Percentiles rank a stretch among this genome's conserved stretches.
phyloP scores from a whole-genome alignment of 2,113 vertebrate genomes.

The Hypanus sabinus region DNA sequence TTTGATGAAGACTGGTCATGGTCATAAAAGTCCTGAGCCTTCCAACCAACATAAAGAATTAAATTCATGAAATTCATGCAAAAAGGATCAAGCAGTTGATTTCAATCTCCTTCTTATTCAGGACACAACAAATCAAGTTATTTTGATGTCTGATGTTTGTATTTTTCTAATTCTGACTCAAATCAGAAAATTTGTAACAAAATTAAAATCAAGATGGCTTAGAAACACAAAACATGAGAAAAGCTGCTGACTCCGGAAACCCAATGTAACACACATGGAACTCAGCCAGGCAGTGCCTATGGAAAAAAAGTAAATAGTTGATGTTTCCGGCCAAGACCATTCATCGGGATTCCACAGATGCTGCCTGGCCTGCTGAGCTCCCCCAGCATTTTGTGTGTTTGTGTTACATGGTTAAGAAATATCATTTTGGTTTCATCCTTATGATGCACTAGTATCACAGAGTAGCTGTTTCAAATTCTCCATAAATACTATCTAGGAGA shows the following conservation, averaged over 20 bases:
- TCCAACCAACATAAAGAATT: not conserved
- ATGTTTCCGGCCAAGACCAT: too few species aligned
- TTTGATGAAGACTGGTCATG: too few species aligned
- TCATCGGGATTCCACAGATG: too few species aligned
- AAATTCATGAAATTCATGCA: not conserved
- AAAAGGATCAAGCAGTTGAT: not conserved
- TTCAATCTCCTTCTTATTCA: not conserved
- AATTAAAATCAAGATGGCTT: not conserved
- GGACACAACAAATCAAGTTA: not conserved
- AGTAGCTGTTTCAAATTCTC: not conserved
- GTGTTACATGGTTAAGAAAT: not conserved
- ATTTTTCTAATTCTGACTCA: not conserved
- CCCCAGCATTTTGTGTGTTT: too few species aligned
- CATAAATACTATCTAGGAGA: not conserved
- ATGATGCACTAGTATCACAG: not conserved
- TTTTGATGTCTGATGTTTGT: not conserved
- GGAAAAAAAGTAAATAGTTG: too few species aligned
- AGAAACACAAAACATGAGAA: not conserved
- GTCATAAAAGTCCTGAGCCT: not conserved
- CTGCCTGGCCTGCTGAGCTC: too few species aligned
- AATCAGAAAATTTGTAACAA: not conserved
- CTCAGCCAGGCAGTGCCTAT: too few species aligned
- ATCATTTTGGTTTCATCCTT: not conserved
- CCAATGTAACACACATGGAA: too few species aligned
- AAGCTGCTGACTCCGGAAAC: too few species aligned